Conservation (phyloP, 2,888 invertebrate genomes). For the Chelonus formosanus region DNA sequence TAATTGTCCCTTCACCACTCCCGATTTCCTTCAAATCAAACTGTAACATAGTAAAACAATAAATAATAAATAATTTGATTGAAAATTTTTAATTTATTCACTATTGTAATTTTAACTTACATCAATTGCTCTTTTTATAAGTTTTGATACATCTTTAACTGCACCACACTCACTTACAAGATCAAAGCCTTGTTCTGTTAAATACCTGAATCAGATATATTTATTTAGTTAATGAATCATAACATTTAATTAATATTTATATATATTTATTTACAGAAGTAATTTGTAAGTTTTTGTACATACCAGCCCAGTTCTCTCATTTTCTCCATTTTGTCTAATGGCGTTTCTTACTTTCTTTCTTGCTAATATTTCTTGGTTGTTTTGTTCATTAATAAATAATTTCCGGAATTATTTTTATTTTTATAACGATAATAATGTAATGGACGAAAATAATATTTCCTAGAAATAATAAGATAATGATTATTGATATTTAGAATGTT, state of each 20-base stretch:
- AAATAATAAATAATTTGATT: constrained; percentile 22
- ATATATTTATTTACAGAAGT: constrained; percentile 4
- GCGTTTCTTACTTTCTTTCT: too few species aligned
- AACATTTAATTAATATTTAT: background rate
- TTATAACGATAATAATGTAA: too few species aligned
- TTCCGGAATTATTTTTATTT: too few species aligned
- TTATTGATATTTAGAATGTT: too few species aligned
- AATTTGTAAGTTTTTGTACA: constrained; percentile 45
- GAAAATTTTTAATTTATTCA: constrained; percentile 30
- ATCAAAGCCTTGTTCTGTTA: constrained; percentile 77
- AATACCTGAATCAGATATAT: constrained; percentile 68
- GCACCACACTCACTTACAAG: constrained; percentile 73
- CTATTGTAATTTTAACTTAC: constrained; percentile 67
- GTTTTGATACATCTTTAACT: constrained; percentile 71
- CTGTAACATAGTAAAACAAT: constrained; percentile 64
- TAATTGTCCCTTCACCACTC: constrained; percentile 65
- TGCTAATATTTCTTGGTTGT: too few species aligned
- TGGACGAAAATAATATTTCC: too few species aligned
- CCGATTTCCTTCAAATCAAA: constrained; percentile 84
- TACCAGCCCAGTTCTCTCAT: constrained; percentile 76
- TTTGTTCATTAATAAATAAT: too few species aligned
- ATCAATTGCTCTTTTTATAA: constrained; percentile 75
- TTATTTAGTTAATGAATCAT: constrained; percentile 19
- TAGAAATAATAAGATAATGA: too few species aligned
- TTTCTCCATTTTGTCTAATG: constrained; percentile 65